Percentiles rank a stretch among this genome's conserved stretches.
Evolutionary conservation across 2,888 invertebrate genomes (phyloP).

Genomic region (Torymus aiolomorphi): DNA sequence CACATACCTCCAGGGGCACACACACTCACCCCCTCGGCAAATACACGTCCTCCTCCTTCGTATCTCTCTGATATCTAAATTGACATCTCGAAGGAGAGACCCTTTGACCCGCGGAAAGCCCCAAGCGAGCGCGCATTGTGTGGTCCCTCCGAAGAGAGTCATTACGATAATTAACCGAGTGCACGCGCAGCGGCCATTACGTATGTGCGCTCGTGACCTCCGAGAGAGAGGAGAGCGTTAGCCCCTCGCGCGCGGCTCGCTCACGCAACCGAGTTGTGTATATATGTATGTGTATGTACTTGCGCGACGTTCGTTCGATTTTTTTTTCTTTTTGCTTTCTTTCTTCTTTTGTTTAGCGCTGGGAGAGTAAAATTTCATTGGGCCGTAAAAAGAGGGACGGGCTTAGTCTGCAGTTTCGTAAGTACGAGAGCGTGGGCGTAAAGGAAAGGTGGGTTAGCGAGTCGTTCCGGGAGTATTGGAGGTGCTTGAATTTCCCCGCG

Average conservation of each 20-base stretch:
- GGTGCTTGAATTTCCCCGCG: too few species aligned
- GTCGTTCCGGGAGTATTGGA: too few species aligned
- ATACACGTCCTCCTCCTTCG: not conserved
- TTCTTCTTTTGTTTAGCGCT: not conserved
- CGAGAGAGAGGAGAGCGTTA: too few species aligned
- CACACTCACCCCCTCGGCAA: not conserved
- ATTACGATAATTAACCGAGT: slow-evolving; percentile 54
- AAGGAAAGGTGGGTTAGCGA: too few species aligned
- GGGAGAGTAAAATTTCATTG: slow-evolving; percentile 8
- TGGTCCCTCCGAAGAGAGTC: slow-evolving; percentile 49
- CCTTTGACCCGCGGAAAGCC: slow-evolving; percentile 32
- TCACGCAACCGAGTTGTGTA: too few species aligned
- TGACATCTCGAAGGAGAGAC: slow-evolving; percentile 40
- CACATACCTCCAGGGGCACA: too few species aligned
- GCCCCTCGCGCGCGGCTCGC: too few species aligned
- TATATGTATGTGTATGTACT: too few species aligned
- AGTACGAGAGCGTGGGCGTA: too few species aligned
- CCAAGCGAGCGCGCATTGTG: slow-evolving; percentile 30
- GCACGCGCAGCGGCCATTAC: slow-evolving; percentile 27
- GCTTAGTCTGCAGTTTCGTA: too few species aligned
- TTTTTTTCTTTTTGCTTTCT: not conserved
- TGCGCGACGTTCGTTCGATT: not conserved
- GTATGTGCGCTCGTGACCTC: slow-evolving; percentile 3
- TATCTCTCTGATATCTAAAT: slow-evolving; percentile 50
- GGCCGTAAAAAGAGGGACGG: too few species aligned